Percentiles rank a stretch among this genome's conserved stretches.
Evolutionary conservation across 1,140 invertebrate genomes (phyloP).

Genomic region (Hypothenemus hampei): DNA sequence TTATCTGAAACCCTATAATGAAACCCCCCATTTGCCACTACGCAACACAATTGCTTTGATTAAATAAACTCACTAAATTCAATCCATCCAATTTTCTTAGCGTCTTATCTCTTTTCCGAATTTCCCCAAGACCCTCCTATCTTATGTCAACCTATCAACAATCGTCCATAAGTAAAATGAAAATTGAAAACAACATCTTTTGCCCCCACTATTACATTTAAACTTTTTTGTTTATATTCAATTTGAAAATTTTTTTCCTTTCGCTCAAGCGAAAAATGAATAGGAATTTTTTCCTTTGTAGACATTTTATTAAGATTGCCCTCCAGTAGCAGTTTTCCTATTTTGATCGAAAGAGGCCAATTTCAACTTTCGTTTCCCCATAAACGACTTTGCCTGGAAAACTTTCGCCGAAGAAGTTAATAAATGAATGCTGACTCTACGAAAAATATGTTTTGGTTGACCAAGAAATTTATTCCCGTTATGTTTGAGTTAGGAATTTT

Average conservation of each 20-base stretch:
- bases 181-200: no score
- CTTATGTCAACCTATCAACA: conserved; percentile 17
- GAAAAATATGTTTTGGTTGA: conserved; percentile 13
- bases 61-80: conserved; percentile 44
- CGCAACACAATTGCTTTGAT: conserved; percentile 39
- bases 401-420: conserved; percentile 3
- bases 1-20: not conserved
- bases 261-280: no score
- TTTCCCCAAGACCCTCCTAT: conserved; percentile 16
- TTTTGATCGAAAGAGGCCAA: not conserved
- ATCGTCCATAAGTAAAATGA: conserved; percentile 5
- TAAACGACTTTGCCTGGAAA: not conserved
- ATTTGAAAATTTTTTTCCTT: no score
- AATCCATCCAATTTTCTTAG: conserved; percentile 43
- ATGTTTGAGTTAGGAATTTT: conserved; percentile 2
- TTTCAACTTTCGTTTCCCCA: not conserved
- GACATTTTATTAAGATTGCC: no score
- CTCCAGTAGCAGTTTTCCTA: no score
- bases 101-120: conserved; percentile 39
- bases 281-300: no score
- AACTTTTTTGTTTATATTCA: no score
- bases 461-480: conserved; percentile 1
- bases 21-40: not conserved
- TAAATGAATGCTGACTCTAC: conserved; percentile 9
- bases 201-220: no score